Percentiles rank a stretch among this genome's conserved stretches.
Evolutionary conservation across 1,140 invertebrate genomes (phyloP).

Genomic region (Meloidogyne hapla): DNA sequence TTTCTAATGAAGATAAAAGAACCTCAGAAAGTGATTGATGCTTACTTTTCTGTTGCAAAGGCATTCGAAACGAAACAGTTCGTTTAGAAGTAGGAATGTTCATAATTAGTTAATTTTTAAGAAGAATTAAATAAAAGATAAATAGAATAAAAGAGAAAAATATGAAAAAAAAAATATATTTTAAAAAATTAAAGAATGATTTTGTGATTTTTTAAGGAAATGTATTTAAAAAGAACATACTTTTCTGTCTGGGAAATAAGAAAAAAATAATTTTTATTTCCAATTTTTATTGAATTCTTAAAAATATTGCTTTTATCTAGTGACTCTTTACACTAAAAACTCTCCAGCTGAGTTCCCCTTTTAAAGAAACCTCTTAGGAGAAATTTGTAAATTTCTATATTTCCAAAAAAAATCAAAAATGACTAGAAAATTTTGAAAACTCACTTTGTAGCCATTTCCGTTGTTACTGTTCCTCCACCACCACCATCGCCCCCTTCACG

Average conservation of each 20-base stretch:
- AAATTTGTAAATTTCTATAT: constrained; percentile 18
- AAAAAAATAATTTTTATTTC: not conserved
- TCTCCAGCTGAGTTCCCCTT: not conserved
- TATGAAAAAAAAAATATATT: too few species aligned
- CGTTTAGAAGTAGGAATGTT: not conserved
- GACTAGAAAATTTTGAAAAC: not conserved
- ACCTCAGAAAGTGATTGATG: constrained; percentile 2
- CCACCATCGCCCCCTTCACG: too few species aligned
- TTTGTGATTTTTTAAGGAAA: not conserved
- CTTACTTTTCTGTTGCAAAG: not conserved
- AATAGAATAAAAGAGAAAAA: too few species aligned
- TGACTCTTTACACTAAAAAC: not conserved
- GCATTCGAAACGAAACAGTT: not conserved
- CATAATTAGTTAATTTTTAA: not conserved
- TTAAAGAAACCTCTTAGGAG: constrained; percentile 1
- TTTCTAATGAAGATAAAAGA: not conserved
- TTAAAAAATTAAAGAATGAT: too few species aligned
- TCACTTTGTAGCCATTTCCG: too few species aligned
- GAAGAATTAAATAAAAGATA: too few species aligned
- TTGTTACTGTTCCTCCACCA: constrained; percentile 43
- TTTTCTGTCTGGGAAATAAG: not conserved
- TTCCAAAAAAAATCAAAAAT: not conserved
- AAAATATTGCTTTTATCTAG: not conserved
- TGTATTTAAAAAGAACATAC: not conserved
- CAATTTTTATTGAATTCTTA: too few species aligned